Base-by-base conservation (phyloP, 2,113 vertebrate species). In the Noturus placidus region DNA sequence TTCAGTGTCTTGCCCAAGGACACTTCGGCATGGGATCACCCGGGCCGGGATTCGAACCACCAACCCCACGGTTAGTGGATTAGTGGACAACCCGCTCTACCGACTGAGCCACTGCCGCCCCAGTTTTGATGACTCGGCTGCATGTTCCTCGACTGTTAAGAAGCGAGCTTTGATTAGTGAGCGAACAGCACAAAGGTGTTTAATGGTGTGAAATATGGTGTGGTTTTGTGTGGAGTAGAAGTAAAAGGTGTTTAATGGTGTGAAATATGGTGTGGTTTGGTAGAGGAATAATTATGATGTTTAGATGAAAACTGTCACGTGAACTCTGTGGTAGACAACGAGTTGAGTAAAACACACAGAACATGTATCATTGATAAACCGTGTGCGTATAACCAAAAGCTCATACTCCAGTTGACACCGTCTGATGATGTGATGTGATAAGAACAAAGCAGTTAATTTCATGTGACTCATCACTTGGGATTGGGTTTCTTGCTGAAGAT, bases 111-210 rank as follows among this genome's bases (percentile, higher is more conserved):
- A n/a, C n/a, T n/a, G n/a, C n/a, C n/a, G n/a, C n/a, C n/a, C n/a
- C n/a, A n/a, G 42, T 6, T 46, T 6, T 46, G 8, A 86, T 88
- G 82, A 89, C 89, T 89, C 87, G 88, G 80, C 65, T 87, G 57
- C 56, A 42, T 88, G 89, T 90, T 89, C 61, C 92, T 80, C 10
- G 1, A 11, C 35, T 67, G 22, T n/a, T 13, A 52, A 30, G 30
- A 38, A n/a, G 33, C 42, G 50, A 77, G 59, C 4, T 5, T 14
- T 77, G n/a, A 15, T 33, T 77, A 72, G 20, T 42, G 3, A 33
- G 2, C 8, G 3, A 76, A 27, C 35, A 76, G 67, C 17, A 52
- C n/a, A 5, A 63, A 50, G 57, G 57, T 50, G 84, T 61, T 17
- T 61, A 42, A 61, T 30, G 13, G 10, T 13, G 25, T 30, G 8